Base-by-base conservation (phyloP, 2,113 vertebrate species). In the Meles meles region DNA sequence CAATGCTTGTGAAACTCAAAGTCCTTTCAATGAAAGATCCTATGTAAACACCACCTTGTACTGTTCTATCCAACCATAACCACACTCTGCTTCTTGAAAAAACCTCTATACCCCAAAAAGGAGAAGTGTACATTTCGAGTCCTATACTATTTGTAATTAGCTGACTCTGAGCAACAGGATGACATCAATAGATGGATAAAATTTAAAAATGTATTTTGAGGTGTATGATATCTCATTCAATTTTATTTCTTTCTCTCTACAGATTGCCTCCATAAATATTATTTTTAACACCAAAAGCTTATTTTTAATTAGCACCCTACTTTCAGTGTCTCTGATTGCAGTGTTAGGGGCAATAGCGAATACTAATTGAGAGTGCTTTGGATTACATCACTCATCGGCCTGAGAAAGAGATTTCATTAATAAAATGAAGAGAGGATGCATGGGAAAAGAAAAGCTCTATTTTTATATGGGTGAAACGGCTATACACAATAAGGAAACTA, bases 1-100 rank as follows among this genome's bases (percentile, higher is more conserved):
- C 61, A 93, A 84, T 87, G 67, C 80, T 94, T 95, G 88, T 57
- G 52, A 96, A 97, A 82, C 65, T 93, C 44, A 7, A 79, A 87
- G 49, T 84, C 69, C 81, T 89, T 89, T 88, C 89, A 97, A 49
- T 77, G 86, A 88, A 47, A 97, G 55, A 83, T 31, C 79, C 74
- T 86, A 65, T 59, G 57, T 93, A 95, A 97, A 94, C 83, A 96
- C 93, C 69, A 65, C 7, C 34, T 89, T 69, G 20, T 37, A 82
- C 31, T 80, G 23, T 52, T 95, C 77, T 34, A n/a, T 31, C 29
- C 92, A 82, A 59, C 63, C 76, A 74, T 52, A 86, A 88, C 74
- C 71, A 81, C 13, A 34, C 67, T 81, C 55, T 37, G 27, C 61
- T 92, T 55, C 5, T 88, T 77, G 47, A 81, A 84, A 94, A 88